Evolutionary conservation across 2,888 invertebrate genomes (phyloP).

Genomic region (Cordilura impudica): DNA sequence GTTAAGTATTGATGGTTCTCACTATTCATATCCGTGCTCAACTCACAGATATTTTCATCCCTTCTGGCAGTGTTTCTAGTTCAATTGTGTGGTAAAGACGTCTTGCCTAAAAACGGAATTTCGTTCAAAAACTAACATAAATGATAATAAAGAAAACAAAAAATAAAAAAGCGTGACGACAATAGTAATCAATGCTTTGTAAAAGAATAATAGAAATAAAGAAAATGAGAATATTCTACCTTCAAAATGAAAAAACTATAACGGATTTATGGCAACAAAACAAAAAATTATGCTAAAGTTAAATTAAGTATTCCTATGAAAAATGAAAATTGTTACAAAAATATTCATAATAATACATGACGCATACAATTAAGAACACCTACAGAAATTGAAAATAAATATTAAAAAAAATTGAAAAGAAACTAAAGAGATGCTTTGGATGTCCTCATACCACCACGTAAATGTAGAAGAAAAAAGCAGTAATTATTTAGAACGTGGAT

Average conservation of each 20-base stretch:
- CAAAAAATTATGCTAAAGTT: not conserved
- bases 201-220: not conserved
- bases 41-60: conserved; percentile 65
- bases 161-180: conserved; percentile 15
- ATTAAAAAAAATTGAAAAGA: not conserved
- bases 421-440: not conserved
- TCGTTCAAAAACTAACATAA: conserved; percentile 10
- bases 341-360: not conserved
- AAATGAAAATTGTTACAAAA: not conserved
- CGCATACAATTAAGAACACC: not conserved
- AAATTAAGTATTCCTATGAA: not conserved
- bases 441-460: not conserved
- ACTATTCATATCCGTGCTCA: conserved; percentile 57
- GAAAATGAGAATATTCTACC: not conserved
- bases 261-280: too few relatives aligned
- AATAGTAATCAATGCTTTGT: conserved; percentile 13
- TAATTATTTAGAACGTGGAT: conserved; percentile 6
- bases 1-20: conserved; percentile 2
- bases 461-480: not conserved
- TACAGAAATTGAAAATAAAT: conserved; percentile 4
- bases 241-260: not conserved
- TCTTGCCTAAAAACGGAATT: conserved; percentile 65
- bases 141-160: conserved; percentile 24
- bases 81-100: conserved; percentile 75
- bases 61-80: conserved; percentile 73